Conservation (phyloP, 2,113 vertebrate species). For the Gnathonemus echidnorhynchus region DNA sequence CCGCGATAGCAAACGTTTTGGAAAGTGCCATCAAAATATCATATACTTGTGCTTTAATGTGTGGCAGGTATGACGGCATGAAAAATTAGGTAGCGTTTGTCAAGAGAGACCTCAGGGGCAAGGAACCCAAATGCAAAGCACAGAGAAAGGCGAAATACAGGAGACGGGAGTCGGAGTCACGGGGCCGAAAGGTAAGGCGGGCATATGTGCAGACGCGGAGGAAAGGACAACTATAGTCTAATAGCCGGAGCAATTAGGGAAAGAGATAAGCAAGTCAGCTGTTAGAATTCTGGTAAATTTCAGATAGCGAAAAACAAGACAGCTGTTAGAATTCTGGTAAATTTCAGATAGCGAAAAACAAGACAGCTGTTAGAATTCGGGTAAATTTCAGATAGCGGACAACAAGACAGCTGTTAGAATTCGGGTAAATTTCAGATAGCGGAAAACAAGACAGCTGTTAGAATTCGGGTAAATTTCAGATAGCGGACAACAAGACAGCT, state of each 20-base stretch:
- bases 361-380: not conserved
- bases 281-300: not conserved
- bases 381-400: too few relatives aligned
- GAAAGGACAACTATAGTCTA: not conserved
- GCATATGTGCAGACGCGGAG: not conserved
- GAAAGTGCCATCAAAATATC: not conserved
- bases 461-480: not conserved
- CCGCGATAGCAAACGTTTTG: not conserved
- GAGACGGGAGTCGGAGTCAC: not conserved
- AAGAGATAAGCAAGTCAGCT: not conserved
- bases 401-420: too few relatives aligned
- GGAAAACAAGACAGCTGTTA: not conserved
- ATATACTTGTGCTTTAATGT: not conserved
- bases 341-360: too few relatives aligned
- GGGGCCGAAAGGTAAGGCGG: not conserved
- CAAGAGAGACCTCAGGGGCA: not conserved
- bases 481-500: too few relatives aligned
- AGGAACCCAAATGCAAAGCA: not conserved
- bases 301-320: too few relatives aligned
- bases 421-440: too few relatives aligned
- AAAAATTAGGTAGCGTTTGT: not conserved
- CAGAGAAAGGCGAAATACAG: not conserved
- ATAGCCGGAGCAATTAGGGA: not conserved
- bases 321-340: too few relatives aligned
- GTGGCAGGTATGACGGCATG: not conserved